Evolutionary conservation across 2,797 vertebrate genomes (phyloP).

Genomic region (Lacerta bilineata): DNA sequence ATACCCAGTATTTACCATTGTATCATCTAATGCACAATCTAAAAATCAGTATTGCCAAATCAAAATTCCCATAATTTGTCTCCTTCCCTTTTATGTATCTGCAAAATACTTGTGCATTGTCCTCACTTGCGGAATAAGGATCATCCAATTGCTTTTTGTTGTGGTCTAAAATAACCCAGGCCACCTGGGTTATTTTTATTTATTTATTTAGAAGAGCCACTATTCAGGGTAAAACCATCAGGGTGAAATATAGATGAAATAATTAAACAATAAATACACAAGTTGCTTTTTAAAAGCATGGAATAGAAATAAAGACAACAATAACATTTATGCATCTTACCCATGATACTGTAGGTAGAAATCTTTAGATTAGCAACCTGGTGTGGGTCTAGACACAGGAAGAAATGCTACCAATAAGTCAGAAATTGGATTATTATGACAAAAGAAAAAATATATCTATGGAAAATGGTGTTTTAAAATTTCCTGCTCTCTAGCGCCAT

Average conservation of each 20-base stretch:
- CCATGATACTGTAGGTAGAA: too few species aligned
- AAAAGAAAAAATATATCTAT: too few species aligned
- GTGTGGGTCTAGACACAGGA: too few species aligned
- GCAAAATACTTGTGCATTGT: constrained; percentile 10
- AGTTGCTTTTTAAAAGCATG: neutral
- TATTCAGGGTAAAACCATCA: neutral
- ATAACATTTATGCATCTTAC: neutral
- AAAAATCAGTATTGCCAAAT: neutral
- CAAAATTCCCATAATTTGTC: constrained; percentile 22
- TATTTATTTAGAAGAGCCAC: too few species aligned
- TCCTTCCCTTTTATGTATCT: constrained; percentile 2
- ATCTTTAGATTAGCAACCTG: too few species aligned
- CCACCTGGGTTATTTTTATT: neutral
- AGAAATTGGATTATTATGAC: too few species aligned
- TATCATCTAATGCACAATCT: neutral
- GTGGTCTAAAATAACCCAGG: neutral
- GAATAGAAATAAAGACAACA: neutral
- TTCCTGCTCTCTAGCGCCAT: too few species aligned
- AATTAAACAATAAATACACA: neutral
- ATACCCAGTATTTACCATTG: constrained; percentile 9
- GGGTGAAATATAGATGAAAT: neutral
- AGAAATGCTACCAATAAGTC: too few species aligned
- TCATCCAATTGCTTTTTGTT: neutral
- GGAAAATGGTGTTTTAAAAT: too few species aligned
- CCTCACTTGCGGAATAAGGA: neutral